Base-by-base conservation (phyloP, 2,888 invertebrate species). In the Sceliomorpha sp. region DNA sequence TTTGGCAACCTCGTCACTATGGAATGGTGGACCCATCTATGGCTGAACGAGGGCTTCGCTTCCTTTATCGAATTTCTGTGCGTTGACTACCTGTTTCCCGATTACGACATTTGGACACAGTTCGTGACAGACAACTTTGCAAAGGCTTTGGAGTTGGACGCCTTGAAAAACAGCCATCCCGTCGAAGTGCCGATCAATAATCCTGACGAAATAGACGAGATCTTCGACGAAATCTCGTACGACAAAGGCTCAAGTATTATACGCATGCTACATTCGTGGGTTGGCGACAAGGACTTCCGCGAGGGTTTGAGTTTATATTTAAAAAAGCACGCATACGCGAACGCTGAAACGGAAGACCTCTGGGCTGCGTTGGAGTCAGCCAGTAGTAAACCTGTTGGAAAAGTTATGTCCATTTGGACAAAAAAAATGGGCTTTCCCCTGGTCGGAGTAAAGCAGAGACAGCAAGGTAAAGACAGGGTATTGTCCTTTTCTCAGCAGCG, bases 21-120 rank as follows among this genome's bases (percentile, higher is more conserved):
- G 98, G 96, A 97, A 88, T 98, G 97, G 97, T 98, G 98, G 98
- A 97, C 97, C 1, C 96, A 98, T 89, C 89, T 96, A 24, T 98
- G 98, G 98, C 89, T 98, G 26, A 98, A 98, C 88, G 98, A 98
- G 88, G 98, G 97, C 1, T 97, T 97, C 89, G 98, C 98, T 0
- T 95, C 96, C 0, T 99, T 98, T 91, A 96, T 98, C 36, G 98
- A 98, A 88, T 98, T 96, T 83, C 91, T 98, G 2, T 98, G 98
- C 89, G 96, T 98, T 0, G 95, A 96, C 83, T 93, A 95, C 86
- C 90, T 97, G 51, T 98, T 97, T 87, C 98, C 98, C 0, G 96
- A 98, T 83, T 98, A 95, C 89, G 96, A 98, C 84, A 97, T 98
- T 83, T 98, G 98, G 98, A 96, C 96, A 1, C 97, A 98, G 88